Evolutionary conservation across 2,888 invertebrate genomes (phyloP), one percentile per base, ranked within the genome.

Genomic region (Pseudanteris insignis): DNA sequence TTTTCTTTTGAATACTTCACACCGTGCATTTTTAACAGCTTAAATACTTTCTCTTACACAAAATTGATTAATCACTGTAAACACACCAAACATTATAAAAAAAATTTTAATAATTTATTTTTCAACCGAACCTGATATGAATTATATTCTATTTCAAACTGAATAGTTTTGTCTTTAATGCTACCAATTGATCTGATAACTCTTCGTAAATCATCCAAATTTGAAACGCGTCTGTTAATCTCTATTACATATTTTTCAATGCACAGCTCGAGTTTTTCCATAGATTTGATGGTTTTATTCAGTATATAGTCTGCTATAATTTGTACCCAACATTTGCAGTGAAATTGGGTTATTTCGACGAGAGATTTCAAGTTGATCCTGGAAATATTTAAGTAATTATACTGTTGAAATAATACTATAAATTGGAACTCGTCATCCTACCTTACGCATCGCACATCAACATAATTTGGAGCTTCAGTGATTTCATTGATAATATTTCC

Each of bases 111-210:
- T n/a, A n/a, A n/a, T n/a, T n/a, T n/a, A n/a, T n/a, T n/a, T n/a
- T n/a, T n/a, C n/a, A n/a, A n/a, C n/a, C 29, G 18, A 26, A 77
- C 78, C 66, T 79, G 74, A 44, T 74, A 77, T 12, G 86, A 86
- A 26, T 84, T 82, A 70, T 89, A 92, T 69, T 86, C 86, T 34
- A 90, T 84, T 78, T 95, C 94, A 0, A 90, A 87, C 2, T 89
- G 87, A 40, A 94, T 83, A 0, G 92, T 90, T 77, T 87, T 86
- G 46, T 86, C 85, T 70, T 90, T 88, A 32, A 95, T 87, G 25
- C 84, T 85, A 0, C 88, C 82, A 57, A 96, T 93, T 0, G 92
- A 89, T 64, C 89, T 88, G 88, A 95, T 89, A 1, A 95, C 90
- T 55, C 86, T 81, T 78, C 93, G 94, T 73, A 95, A 91, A 70